Evolutionary conservation across 1,140 invertebrate species (phyloP).

Genomic region (Dendroctonus ponderosae): DNA sequence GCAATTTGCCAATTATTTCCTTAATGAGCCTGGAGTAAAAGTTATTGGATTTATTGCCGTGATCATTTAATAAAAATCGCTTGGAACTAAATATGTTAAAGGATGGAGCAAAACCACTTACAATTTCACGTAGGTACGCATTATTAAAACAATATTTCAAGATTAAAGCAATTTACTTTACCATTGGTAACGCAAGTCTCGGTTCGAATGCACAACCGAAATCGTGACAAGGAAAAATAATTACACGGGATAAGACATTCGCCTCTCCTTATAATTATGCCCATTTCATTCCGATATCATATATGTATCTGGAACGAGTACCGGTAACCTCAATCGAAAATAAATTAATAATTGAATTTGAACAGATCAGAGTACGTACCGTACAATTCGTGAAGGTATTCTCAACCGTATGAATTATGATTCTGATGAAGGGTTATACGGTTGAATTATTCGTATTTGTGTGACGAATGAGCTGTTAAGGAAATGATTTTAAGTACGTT

Average conservation of each 20-base stretch:
- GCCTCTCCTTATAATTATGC: background rate
- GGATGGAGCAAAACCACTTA: too few species aligned
- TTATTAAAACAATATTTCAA: background rate
- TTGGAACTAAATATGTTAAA: background rate
- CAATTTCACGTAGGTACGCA: too few species aligned
- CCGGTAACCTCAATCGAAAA: background rate
- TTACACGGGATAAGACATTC: background rate
- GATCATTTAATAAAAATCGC: too few species aligned
- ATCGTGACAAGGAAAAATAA: conserved; percentile 3
- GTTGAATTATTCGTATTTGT: too few species aligned
- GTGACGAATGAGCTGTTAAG: too few species aligned
- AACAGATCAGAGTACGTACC: background rate
- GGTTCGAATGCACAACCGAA: background rate
- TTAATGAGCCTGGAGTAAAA: too few species aligned
- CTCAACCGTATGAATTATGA: background rate
- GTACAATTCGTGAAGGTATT: conserved; percentile 1
- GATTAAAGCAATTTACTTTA: background rate
- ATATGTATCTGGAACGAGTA: conserved; percentile 7
- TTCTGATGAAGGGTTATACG: too few species aligned
- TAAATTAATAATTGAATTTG: conserved; percentile 5
- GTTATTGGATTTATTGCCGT: too few species aligned
- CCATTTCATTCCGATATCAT: background rate
- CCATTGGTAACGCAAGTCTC: background rate
- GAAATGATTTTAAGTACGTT: too few species aligned
- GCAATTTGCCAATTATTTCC: too few species aligned